A percentile compares a stretch with the other conserved stretches of the same genome.
These are phyloP conservation scores for Pangasius djambal DNA, from an alignment of 2,797 vertebrate species.

Conservation along the genomic window DNA sequence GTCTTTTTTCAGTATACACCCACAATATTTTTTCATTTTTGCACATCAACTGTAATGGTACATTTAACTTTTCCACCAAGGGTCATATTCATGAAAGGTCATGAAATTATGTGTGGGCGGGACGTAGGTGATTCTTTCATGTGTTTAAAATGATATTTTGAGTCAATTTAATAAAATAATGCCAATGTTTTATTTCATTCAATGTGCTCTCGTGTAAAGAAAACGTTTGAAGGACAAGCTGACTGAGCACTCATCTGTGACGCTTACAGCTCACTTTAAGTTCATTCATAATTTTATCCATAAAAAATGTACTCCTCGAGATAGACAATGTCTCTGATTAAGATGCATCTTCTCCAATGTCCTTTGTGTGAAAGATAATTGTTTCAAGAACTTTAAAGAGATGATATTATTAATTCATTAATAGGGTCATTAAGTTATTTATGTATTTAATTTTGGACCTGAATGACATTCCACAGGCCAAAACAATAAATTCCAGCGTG, in stretches of 20 bases:
- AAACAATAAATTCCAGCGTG: neutral
- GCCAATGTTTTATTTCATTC: neutral
- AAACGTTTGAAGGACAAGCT: neutral
- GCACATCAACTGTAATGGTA: neutral
- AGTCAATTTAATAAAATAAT: neutral
- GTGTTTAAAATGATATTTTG: neutral
- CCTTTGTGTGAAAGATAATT: neutral
- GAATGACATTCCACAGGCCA: neutral
- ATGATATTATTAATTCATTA: neutral
- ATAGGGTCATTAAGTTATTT: neutral
- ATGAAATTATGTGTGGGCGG: neutral
- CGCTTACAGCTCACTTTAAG: neutral
- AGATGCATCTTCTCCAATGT: neutral
- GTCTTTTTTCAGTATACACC: neutral
- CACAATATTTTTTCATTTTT: neutral
- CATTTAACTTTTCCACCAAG: neutral
- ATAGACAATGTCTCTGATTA: neutral
- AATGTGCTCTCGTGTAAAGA: neutral
- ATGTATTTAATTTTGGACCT: neutral
- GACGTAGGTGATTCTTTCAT: neutral
- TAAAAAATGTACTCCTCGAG: neutral
- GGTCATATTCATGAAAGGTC: neutral
- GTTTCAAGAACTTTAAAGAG: neutral
- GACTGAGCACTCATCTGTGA: neutral
- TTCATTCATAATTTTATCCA: neutral